A percentile compares a stretch with the other conserved stretches of the same genome.
phyloP scores from a whole-genome alignment of 1,140 invertebrate genomes.

The Pseudomyrmex concolor region DNA sequence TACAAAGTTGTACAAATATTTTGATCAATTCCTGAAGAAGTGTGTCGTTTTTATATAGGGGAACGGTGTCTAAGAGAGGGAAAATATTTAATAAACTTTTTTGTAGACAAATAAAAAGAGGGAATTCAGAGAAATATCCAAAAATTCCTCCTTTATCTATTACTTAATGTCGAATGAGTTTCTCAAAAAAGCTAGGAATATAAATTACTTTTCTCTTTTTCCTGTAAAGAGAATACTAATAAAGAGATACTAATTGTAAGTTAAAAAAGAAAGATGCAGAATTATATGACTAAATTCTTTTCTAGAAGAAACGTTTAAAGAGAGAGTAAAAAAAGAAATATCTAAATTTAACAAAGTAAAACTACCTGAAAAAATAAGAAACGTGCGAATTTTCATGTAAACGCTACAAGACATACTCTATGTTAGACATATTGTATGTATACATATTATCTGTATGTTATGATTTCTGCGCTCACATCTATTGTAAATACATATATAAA shows the following conservation, averaged over 20 bases:
- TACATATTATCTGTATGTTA: constrained; percentile 28
- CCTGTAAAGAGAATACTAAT: too few species aligned
- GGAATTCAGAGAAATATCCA: not conserved
- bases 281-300: not conserved
- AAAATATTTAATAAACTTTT: not conserved
- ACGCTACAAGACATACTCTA: constrained; percentile 28
- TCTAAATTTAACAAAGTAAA: constrained; percentile 1
- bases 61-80: constrained; percentile 27
- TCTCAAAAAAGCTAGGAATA: too few species aligned
- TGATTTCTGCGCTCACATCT: not conserved
- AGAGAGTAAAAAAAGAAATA: too few species aligned
- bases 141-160: too few species aligned
- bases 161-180: too few species aligned
- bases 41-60: constrained; percentile 33
- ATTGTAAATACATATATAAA: constrained; percentile 37
- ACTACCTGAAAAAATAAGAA: constrained; percentile 12
- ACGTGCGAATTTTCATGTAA: not conserved
- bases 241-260: too few species aligned
- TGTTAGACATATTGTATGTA: constrained; percentile 28
- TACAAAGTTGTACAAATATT: constrained; percentile 36
- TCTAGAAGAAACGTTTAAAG: not conserved
- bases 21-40: constrained; percentile 24
- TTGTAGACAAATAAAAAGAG: not conserved
- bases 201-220: too few species aligned
- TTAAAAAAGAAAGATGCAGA: not conserved